A percentile compares a stretch with the other conserved stretches of the same genome.
Conservation (phyloP, 2,888 invertebrate species). For the Pandemis corylana region DNA sequence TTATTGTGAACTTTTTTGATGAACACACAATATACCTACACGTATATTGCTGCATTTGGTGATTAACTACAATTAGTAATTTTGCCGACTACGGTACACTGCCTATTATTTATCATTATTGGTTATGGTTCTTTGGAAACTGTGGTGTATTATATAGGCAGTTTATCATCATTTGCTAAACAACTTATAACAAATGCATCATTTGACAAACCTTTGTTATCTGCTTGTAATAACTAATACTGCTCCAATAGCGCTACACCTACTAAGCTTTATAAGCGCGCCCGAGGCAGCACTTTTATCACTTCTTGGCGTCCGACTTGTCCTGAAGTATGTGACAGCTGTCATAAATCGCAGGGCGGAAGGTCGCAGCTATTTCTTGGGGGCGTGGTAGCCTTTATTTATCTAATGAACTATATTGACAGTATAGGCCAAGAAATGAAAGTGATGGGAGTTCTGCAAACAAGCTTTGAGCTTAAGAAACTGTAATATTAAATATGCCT, state of each 20-base stretch:
- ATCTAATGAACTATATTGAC: constrained; percentile 19
- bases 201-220: too few species aligned
- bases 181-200: too few species aligned
- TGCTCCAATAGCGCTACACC: neutral
- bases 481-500: neutral
- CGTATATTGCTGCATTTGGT: too few species aligned
- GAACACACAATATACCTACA: too few species aligned
- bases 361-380: constrained; percentile 25
- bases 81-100: too few species aligned
- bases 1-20: too few species aligned
- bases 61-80: too few species aligned
- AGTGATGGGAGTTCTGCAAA: constrained; percentile 7
- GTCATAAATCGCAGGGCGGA: constrained; percentile 37
- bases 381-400: constrained; percentile 15
- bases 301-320: constrained; percentile 25
- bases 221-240: too few species aligned
- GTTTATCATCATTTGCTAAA: too few species aligned
- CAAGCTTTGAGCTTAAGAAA: neutral
- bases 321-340: constrained; percentile 36
- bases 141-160: too few species aligned
- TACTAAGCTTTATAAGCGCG: neutral
- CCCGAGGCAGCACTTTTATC: constrained; percentile 18
- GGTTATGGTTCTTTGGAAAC: too few species aligned
- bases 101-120: too few species aligned
- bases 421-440: constrained; percentile 9